These are phyloP conservation scores for Cordilura impudica DNA, from an alignment of 2,888 invertebrate species.

Conservation along the genomic window DNA sequence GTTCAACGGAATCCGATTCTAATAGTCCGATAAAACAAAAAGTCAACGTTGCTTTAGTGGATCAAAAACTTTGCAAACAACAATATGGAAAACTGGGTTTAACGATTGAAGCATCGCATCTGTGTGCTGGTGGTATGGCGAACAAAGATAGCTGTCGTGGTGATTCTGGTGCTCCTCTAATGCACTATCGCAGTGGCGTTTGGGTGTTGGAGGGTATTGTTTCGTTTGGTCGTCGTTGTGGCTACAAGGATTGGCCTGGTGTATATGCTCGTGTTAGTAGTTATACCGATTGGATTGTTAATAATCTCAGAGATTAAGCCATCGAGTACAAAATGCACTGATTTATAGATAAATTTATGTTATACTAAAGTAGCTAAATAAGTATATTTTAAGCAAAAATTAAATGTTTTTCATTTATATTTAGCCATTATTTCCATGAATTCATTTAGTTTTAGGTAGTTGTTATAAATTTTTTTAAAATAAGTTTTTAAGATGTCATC, in stretches of 20 bases:
- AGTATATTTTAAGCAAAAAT: not conserved
- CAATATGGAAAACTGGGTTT: conserved; percentile 71
- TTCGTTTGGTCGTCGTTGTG: conserved; percentile 84
- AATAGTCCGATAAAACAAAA: conserved; percentile 80
- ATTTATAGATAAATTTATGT: not conserved
- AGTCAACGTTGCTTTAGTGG: conserved; percentile 78
- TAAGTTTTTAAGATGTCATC: too few species aligned
- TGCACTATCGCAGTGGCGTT: conserved; percentile 79
- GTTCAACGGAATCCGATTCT: conserved; percentile 78
- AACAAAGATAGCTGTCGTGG: conserved; percentile 85
- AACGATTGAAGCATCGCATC: conserved; percentile 76
- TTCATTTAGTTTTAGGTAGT: conserved; percentile 34
- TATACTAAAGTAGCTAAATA: too few species aligned
- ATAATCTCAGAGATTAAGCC: conserved; percentile 66
- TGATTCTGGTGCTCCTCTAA: conserved; percentile 88
- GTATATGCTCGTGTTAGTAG: conserved; percentile 83
- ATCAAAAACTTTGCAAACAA: conserved; percentile 78
- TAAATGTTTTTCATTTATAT: not conserved
- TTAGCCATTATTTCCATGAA: not conserved
- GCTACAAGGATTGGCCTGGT: conserved; percentile 82
- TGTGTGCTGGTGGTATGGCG: conserved; percentile 85
- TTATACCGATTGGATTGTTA: conserved; percentile 80
- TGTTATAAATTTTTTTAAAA: not conserved
- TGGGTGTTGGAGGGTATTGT: conserved; percentile 83
- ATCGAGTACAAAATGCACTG: conserved; percentile 3